Evolutionary conservation across 2,888 invertebrate species (phyloP).

Genomic region (Saturnia japonica): DNA sequence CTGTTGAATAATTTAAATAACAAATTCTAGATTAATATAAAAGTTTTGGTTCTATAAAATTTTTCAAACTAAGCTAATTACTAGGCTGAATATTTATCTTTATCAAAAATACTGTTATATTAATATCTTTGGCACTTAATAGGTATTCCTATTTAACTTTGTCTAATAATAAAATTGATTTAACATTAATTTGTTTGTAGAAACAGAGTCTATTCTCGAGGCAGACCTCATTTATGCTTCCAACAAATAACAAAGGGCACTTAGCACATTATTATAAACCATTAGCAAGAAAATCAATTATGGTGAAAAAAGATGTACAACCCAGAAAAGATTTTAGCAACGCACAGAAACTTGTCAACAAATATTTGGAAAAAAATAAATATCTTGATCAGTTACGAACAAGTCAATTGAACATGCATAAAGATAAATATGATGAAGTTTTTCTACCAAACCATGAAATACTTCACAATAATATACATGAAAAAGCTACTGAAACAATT

Average conservation of each 20-base stretch:
- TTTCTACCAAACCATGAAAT: background rate
- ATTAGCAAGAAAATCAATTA: background rate
- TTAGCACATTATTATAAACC: background rate
- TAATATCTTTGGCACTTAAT: background rate
- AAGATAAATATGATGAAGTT: background rate
- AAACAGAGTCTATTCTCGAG: slow-evolving; percentile 46
- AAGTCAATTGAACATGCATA: background rate
- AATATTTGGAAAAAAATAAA: slow-evolving; percentile 43
- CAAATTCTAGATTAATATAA: too few relatives aligned
- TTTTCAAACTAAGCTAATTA: background rate
- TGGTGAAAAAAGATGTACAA: slow-evolving; percentile 43
- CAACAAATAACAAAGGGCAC: slow-evolving; percentile 28
- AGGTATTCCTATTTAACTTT: background rate
- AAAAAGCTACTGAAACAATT: slow-evolving; percentile 30
- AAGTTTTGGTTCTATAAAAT: background rate
- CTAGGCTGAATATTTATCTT: too few relatives aligned
- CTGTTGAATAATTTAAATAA: too few relatives aligned
- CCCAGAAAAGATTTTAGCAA: slow-evolving; percentile 57
- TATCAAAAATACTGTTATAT: too few relatives aligned
- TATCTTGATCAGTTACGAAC: background rate
- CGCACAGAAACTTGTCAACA: slow-evolving; percentile 46
- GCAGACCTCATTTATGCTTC: slow-evolving; percentile 40
- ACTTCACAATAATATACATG: slow-evolving; percentile 14
- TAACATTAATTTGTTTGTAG: slow-evolving; percentile 31
- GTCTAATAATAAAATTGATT: background rate